These are phyloP conservation scores for Python bivittatus DNA, from an alignment of 2,113 vertebrate species.

Conservation along the genomic window DNA sequence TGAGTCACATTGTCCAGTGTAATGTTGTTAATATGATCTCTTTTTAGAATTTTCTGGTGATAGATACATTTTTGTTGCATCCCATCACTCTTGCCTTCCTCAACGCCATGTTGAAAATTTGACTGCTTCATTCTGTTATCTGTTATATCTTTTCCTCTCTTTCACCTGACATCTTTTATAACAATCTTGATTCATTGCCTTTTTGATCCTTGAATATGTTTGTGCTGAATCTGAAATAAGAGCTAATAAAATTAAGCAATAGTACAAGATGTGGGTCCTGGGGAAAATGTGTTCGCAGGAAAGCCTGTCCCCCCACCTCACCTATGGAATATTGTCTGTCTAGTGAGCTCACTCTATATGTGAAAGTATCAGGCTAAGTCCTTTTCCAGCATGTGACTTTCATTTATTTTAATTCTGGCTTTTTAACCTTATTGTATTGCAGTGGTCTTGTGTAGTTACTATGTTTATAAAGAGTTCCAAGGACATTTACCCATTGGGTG, in stretches of 20 bases:
- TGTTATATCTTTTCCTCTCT: not conserved
- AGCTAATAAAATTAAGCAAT: not conserved
- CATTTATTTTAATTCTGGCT: not conserved
- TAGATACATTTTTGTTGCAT: slow-evolving; percentile 14
- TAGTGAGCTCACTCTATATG: not conserved
- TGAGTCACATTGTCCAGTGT: not conserved
- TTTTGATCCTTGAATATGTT: not conserved
- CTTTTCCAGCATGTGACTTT: not conserved
- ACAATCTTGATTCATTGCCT: not conserved
- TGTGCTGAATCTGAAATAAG: not conserved
- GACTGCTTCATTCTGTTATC: not conserved
- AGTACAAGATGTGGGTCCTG: not conserved
- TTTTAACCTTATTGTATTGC: not conserved
- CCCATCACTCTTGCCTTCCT: not conserved
- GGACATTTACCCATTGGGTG: not conserved
- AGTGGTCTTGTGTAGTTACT: not conserved
- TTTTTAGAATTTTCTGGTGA: not conserved
- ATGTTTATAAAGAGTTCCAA: not conserved
- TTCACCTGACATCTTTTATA: not conserved
- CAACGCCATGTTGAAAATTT: not conserved
- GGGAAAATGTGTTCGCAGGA: not conserved
- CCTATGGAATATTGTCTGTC: not conserved
- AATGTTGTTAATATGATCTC: not conserved
- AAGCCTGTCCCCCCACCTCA: not conserved
- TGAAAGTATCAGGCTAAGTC: not conserved